Evolutionary conservation across 2,888 invertebrate species (phyloP).

Genomic region (Tridacna gigas): DNA sequence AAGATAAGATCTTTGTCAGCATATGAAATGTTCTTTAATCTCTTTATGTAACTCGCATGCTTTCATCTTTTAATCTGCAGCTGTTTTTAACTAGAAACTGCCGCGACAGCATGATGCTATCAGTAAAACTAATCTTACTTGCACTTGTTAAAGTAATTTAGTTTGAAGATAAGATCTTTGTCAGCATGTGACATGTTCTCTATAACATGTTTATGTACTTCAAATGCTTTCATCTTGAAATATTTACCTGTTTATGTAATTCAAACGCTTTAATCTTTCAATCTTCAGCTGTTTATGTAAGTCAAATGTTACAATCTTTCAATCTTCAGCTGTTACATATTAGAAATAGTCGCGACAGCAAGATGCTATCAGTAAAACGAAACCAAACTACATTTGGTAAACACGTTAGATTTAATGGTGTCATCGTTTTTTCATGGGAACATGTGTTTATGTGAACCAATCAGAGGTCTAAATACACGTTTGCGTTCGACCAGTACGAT

Average conservation of each 20-base stretch:
- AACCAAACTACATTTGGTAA: no score
- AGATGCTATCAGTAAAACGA: slow-evolving; percentile 2
- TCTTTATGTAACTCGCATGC: no score
- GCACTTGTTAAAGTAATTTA: no score
- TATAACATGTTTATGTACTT: neutral
- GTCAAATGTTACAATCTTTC: neutral
- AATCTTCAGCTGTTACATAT: slow-evolving; percentile 2
- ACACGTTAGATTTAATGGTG: no score
- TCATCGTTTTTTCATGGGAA: neutral
- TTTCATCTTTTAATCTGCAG: neutral
- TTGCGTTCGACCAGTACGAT: slow-evolving; percentile 7
- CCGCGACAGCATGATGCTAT: neutral
- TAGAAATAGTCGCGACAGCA: neutral
- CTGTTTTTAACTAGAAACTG: neutral
- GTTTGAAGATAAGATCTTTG: neutral
- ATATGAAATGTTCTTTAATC: neutral
- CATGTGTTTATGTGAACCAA: neutral
- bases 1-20: neutral
- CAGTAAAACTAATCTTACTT: neutral
- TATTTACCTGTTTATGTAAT: neutral
- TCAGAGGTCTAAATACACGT: neutral
- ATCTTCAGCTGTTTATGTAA: slow-evolving; percentile 10
- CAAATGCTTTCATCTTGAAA: slow-evolving; percentile 3
- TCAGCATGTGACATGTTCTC: slow-evolving; percentile 5
- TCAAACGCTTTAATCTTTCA: slow-evolving; percentile 4